These are phyloP conservation scores for Benthosema pterotum DNA, from an alignment of 2,797 vertebrate species.

Conservation along the genomic window DNA sequence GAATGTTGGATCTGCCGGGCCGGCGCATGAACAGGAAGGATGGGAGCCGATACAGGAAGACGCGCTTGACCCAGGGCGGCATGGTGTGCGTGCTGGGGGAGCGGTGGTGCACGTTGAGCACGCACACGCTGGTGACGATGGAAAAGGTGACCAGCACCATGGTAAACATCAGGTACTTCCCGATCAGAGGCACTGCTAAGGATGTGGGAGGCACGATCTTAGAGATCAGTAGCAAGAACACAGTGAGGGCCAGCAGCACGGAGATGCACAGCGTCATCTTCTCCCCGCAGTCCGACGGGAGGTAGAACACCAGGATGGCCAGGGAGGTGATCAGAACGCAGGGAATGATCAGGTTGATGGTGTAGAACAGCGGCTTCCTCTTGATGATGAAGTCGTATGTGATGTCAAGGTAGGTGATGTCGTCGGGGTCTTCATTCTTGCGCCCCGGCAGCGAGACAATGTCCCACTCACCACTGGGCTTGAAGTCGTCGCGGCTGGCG, in stretches of 20 bases:
- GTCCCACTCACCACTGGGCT: slow-evolving; percentile 84
- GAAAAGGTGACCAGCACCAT: slow-evolving; percentile 88
- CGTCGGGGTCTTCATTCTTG: slow-evolving; percentile 82
- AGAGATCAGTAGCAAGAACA: slow-evolving; percentile 85
- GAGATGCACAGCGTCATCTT: slow-evolving; percentile 86
- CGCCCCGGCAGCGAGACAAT: slow-evolving; percentile 82
- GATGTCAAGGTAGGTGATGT: slow-evolving; percentile 81
- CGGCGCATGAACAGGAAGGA: slow-evolving; percentile 80
- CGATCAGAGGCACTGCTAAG: slow-evolving; percentile 84
- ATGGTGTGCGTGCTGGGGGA: slow-evolving; percentile 84
- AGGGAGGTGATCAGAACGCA: slow-evolving; percentile 84
- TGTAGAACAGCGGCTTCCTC: slow-evolving; percentile 84
- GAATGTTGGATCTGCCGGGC: slow-evolving; percentile 75
- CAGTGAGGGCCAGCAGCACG: slow-evolving; percentile 83
- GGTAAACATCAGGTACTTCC: slow-evolving; percentile 85
- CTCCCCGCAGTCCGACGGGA: slow-evolving; percentile 85
- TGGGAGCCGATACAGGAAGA: slow-evolving; percentile 77
- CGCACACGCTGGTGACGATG: slow-evolving; percentile 85
- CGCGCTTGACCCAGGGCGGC: slow-evolving; percentile 81
- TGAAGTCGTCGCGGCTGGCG: slow-evolving; percentile 84
- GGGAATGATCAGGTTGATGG: slow-evolving; percentile 84
- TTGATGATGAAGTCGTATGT: slow-evolving; percentile 85
- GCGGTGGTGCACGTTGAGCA: slow-evolving; percentile 84
- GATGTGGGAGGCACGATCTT: slow-evolving; percentile 86
- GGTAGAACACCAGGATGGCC: slow-evolving; percentile 85